Base-by-base conservation (phyloP, 2,113 vertebrate genomes). In the Hydrochoerus hydrochaeris region DNA sequence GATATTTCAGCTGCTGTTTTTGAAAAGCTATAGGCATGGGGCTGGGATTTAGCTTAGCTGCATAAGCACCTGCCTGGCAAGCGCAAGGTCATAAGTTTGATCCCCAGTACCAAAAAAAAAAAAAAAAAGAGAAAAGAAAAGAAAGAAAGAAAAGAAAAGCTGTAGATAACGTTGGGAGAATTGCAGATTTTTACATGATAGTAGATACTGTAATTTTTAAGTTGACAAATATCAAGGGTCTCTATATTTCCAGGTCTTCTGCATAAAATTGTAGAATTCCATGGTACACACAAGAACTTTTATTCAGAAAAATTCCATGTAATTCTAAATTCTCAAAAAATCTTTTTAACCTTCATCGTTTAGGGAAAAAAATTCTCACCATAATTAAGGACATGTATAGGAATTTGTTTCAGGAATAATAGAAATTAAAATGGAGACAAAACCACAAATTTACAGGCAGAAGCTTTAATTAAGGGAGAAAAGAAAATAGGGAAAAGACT, bases 181-280 rank as follows among this genome's bases (percentile, higher is more conserved):
- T 60, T 83, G 13, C 20, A 82, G 16, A 85, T 88, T 89, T 94
- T 62, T 88, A 1, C 26, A 16, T 58, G 24, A 44, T 71, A 63
- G 44, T 44, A 89, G 44, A 82, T 91, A n/a, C 52, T 85, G 19
- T 0, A 73, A 0, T 92, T 96, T 89, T 83, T 71, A 86, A 77
- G 22, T 89, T 94, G 54, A 89, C 13, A 41, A 32, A 28, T 89
- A 69, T 24, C 9, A 24, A 57, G 32, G 19, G 16, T 49, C 60
- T 44, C 4, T 58, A 2, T 95, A 49, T 35, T 71, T 96, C 11
- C 5, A 92, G 41, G 60, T 87, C 20, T 52, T 91, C n/a, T 80
- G 20, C 28, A n/a, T 93, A 95, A 83, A 86, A 65, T 93, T 38
- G 90, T 9, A 73, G 17, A 95, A 94, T 35, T 65, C 41, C 9